Percentiles rank a stretch among this genome's conserved stretches.
Conservation (phyloP, 2,113 vertebrate species). For the Myrmecobius fasciatus region DNA sequence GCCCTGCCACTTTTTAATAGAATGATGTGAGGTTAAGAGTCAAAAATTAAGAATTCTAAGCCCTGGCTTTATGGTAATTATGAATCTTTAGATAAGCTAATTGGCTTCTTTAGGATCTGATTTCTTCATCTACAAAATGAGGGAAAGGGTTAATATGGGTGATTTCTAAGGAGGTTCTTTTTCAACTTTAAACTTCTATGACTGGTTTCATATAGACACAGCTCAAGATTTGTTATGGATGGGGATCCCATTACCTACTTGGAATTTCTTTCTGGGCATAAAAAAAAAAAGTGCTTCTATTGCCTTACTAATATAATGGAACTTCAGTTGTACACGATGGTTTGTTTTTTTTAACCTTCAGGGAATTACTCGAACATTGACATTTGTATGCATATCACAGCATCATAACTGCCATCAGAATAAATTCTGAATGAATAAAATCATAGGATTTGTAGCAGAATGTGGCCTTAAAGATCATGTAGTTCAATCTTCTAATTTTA, state of each 20-base stretch:
- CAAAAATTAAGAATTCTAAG: not conserved
- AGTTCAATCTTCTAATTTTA: not conserved
- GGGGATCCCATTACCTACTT: not conserved
- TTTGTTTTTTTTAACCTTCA: not conserved
- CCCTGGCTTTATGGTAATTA: not conserved
- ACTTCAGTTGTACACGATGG: not conserved
- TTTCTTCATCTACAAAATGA: slow-evolving; percentile 1
- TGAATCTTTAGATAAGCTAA: not conserved
- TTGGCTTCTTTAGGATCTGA: not conserved
- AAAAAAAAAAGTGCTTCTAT: not conserved
- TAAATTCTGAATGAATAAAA: not conserved
- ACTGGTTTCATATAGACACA: not conserved
- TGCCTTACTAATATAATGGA: not conserved
- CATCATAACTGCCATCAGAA: not conserved
- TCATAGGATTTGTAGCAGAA: not conserved
- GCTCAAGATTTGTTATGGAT: not conserved
- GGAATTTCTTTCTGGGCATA: not conserved
- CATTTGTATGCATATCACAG: not conserved
- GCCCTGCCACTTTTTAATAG: not conserved
- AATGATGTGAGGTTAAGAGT: not conserved
- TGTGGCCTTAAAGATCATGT: not conserved
- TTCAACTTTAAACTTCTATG: not conserved
- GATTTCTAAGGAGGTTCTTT: not conserved
- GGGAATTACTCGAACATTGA: not conserved
- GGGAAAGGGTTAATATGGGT: not conserved